Evolutionary conservation across 1,140 invertebrate species (phyloP), one percentile per base, ranked within the genome.

Genomic region (Nasonia vitripennis): DNA sequence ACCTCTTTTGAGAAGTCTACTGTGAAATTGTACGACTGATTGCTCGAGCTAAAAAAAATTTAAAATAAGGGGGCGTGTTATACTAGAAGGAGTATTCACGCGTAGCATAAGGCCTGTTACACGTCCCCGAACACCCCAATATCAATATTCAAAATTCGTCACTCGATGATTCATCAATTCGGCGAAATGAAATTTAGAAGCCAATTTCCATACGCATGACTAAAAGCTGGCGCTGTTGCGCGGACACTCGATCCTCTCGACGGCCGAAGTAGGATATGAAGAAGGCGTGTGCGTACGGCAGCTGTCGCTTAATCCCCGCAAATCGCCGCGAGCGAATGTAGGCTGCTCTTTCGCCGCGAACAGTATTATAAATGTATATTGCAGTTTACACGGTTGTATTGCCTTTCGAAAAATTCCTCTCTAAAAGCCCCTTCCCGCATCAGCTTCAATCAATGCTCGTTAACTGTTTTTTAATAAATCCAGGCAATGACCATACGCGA

Each of bases 261-360:
- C 2, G 62, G 23, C 1, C 34, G 27, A n/a, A 62, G 27, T 27
- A 27, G 55, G 45, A 23, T 51, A 27, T 45, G 27, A 78, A 78
- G 23, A 11, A 78, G 45, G 41, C 62, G 31, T 14, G 55, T 62
- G 17, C 5, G 55, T 0, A 71, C 34, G 6, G n/a, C 79, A 70
- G 79, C 67, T 70, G 77, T 78, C 77, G 51, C 55, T 67, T 67
- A 67, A 67, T 78, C 20, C 77, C 27, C 9, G 34, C 17, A 31
- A 78, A 78, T 62, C 51, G 77, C 77, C 51, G 9, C 48, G 51
- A 67, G 77, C 48, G 10, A 67, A 62, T 51, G 14, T 5, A 55
- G 51, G 20, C 55, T 62, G 20, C 75, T 62, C 55, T 62, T 62
- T n/a, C 55, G 6, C 7, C 14, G 55, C 14, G 20, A 17, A 62